Percentiles rank a stretch among this genome's conserved stretches.
Conservation (phyloP, 2,113 vertebrate species). For the Gallinago paraguaiae region DNA sequence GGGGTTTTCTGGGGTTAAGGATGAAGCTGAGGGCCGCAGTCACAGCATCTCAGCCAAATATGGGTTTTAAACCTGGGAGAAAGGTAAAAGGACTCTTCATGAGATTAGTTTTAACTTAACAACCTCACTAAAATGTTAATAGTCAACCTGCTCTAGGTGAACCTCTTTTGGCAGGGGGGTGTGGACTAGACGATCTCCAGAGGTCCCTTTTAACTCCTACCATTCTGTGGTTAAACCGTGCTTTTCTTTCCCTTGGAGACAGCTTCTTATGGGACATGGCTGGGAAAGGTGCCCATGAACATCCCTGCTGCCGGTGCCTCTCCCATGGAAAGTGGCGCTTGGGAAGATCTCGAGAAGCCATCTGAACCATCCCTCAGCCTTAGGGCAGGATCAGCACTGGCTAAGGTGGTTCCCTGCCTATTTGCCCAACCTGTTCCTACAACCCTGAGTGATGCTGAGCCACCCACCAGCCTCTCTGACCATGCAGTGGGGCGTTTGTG, state of each 20-base stretch:
- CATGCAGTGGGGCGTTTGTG: background rate
- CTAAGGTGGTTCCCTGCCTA: background rate
- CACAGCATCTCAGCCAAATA: background rate
- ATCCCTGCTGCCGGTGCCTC: background rate
- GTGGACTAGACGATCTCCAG: too few species aligned
- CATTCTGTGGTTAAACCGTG: background rate
- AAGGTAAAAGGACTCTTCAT: background rate
- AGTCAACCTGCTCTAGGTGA: too few species aligned
- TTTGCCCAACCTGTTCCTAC: background rate
- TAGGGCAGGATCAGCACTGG: background rate
- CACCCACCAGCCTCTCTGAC: background rate
- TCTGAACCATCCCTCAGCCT: background rate
- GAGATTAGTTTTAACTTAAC: background rate
- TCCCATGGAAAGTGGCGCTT: background rate
- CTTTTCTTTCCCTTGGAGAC: background rate
- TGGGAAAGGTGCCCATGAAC: background rate
- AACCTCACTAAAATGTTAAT: background rate
- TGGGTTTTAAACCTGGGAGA: background rate
- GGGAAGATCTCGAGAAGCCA: background rate
- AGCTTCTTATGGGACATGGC: fast-evolving
- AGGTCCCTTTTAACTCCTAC: too few species aligned
- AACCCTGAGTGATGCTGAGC: background rate
- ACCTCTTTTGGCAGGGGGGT: too few species aligned
- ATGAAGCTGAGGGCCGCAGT: background rate
- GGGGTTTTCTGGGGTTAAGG: background rate